These are phyloP conservation scores for Drosophila yakuba DNA, from an alignment of 1,140 invertebrate genomes.

Conservation along the genomic window DNA sequence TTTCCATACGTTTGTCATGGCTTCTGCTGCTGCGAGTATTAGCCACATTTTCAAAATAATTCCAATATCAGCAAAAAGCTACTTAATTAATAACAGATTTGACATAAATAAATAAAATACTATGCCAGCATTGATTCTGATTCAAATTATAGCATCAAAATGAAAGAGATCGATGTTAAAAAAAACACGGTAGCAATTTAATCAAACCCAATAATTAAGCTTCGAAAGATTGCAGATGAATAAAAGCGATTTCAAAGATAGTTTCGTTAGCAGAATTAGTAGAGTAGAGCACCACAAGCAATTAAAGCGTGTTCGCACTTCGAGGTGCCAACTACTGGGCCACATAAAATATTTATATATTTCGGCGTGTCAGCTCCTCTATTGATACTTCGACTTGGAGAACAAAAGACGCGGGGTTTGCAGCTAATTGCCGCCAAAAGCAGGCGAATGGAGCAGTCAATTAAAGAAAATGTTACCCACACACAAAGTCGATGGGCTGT, in stretches of 20 bases:
- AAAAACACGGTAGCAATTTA: not conserved
- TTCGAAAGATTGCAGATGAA: not conserved
- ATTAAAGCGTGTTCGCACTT: slow-evolving; percentile 20
- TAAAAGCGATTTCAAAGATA: not conserved
- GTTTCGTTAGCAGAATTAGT: not conserved
- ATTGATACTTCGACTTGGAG: slow-evolving; percentile 36
- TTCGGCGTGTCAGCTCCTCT: slow-evolving; percentile 35
- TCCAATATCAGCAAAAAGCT: not conserved
- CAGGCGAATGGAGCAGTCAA: slow-evolving; percentile 11
- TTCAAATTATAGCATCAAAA: not conserved
- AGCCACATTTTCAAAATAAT: not conserved
- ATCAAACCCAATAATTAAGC: no score
- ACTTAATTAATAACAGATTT: not conserved
- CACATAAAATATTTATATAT: slow-evolving; percentile 32
- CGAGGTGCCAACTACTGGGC: not conserved
- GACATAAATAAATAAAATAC: not conserved
- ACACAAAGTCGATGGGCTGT: slow-evolving; percentile 8
- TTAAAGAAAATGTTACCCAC: slow-evolving; percentile 26
- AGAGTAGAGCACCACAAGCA: not conserved
- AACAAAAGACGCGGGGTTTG: slow-evolving; percentile 23
- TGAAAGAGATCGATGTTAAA: not conserved
- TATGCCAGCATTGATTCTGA: not conserved
- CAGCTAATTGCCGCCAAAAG: slow-evolving; percentile 24
- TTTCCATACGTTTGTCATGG: slow-evolving; percentile 16
- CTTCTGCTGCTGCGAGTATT: not conserved